Evolutionary conservation across 2,888 invertebrate species (phyloP).

Genomic region (Schizotus pectinicornis): DNA sequence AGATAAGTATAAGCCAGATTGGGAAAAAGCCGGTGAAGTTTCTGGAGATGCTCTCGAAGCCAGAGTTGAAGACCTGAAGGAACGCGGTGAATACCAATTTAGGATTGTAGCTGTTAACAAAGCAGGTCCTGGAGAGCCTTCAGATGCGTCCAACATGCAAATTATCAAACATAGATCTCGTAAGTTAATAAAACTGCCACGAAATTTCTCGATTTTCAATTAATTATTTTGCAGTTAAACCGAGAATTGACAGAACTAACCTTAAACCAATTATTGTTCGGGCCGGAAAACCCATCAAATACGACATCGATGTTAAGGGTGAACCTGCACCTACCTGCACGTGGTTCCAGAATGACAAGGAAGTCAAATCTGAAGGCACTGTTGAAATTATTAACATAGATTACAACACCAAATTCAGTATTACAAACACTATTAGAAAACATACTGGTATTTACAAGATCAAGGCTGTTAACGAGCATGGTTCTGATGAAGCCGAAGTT

Average conservation of each 20-base stretch:
- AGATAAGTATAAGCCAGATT: slow-evolving; percentile 82
- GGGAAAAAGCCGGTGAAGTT: slow-evolving; percentile 89
- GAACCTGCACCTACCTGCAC: slow-evolving; percentile 94
- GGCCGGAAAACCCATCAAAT: slow-evolving; percentile 89
- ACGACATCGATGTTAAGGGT: slow-evolving; percentile 92
- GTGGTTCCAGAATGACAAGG: slow-evolving; percentile 86
- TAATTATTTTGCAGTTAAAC: slow-evolving; percentile 75
- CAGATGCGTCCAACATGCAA: slow-evolving; percentile 89
- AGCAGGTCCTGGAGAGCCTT: slow-evolving; percentile 88
- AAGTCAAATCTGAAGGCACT: slow-evolving; percentile 73
- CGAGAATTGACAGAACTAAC: slow-evolving; percentile 95
- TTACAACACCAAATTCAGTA: slow-evolving; percentile 86
- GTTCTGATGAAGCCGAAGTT: slow-evolving; percentile 90
- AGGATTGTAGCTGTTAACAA: slow-evolving; percentile 91
- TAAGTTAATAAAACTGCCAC: slow-evolving; percentile 61
- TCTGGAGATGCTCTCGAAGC: slow-evolving; percentile 77
- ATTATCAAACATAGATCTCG: slow-evolving; percentile 86
- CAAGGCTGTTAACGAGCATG: slow-evolving; percentile 88
- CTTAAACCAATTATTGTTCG: slow-evolving; percentile 88
- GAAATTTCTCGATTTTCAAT: not conserved
- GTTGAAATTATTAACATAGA: slow-evolving; percentile 84
- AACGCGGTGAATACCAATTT: slow-evolving; percentile 91
- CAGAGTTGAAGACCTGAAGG: slow-evolving; percentile 84
- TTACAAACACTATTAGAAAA: slow-evolving; percentile 78
- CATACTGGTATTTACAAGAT: slow-evolving; percentile 93